A percentile compares a stretch with the other conserved stretches of the same genome.
Conservation (phyloP, 2,888 invertebrate species). For the Osedax fenrisi region DNA sequence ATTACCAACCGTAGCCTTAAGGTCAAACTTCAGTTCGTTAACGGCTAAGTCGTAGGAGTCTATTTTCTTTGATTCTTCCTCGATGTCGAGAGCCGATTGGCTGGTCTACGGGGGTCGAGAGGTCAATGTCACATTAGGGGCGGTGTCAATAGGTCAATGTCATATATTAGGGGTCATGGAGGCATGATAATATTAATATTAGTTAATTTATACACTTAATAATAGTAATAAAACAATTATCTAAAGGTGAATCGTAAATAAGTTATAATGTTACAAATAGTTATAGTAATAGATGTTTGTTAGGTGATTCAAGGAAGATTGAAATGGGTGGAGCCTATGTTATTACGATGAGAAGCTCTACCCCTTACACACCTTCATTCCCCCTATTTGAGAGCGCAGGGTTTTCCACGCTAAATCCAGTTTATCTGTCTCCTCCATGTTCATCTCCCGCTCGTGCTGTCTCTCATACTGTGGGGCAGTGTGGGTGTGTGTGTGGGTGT, state of each 20-base stretch:
- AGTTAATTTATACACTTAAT: too few relatives aligned
- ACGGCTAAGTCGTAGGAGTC: constrained; percentile 73
- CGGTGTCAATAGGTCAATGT: too few relatives aligned
- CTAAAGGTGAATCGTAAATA: too few relatives aligned
- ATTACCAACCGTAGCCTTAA: constrained; percentile 44
- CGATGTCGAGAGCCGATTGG: constrained; percentile 36
- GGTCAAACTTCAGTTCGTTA: constrained; percentile 68
- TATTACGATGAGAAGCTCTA: background rate
- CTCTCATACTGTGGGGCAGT: constrained; percentile 57
- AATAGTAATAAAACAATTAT: too few relatives aligned
- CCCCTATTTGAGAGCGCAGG: background rate
- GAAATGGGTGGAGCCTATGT: background rate
- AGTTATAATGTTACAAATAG: too few relatives aligned
- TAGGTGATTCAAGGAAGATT: background rate
- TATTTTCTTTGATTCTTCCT: constrained; percentile 42
- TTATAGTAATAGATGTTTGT: too few relatives aligned
- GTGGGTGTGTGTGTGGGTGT: too few relatives aligned
- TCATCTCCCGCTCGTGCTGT: constrained; percentile 70
- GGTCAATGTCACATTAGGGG: background rate
- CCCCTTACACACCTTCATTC: background rate
- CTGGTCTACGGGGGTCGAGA: constrained; percentile 34
- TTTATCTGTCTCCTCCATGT: constrained; percentile 66
- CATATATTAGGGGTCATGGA: too few relatives aligned
- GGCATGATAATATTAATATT: too few relatives aligned
- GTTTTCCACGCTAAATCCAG: constrained; percentile 57